Base-by-base conservation (phyloP, 2,888 invertebrate species). In the Meteorus cinctellus region DNA sequence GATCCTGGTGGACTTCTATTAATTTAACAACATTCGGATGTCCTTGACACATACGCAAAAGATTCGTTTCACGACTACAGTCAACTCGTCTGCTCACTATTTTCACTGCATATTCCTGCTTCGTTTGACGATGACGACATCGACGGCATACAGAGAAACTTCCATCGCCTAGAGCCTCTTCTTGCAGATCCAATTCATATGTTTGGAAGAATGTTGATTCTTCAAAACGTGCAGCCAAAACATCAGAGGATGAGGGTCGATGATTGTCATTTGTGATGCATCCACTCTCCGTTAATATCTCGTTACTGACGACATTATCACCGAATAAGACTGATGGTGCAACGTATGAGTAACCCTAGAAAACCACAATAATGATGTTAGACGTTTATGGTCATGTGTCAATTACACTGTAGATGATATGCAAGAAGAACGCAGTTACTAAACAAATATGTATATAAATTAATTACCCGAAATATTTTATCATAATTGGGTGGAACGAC, bases 331-430 rank as follows among this genome's bases (percentile, higher is more conserved):
- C 94, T 78, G 97, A 96, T 0, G 98, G 98, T 0, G 98, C 96
- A 73, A 98, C 96, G 90, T 97, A 99, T 0, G 98, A 98, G 88
- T 98, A 99, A 41, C 97, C 96, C 95, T 94, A 91, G 24, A 51
- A n/a, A n/a, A 41, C 16, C 34, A 19, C 67, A 27, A 48, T 2
- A 41, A 12, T 41, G 12, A 12, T 41, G 12, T 41, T 41, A 41
- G 8, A 41, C 41, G 8, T 12, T 41, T 5, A 41, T 12, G 12
- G 6, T 41, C 2, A 41, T 41, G 2, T 41, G 12, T 2, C 4
- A 12, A 41, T 12, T 41, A 41, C 8, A 41, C 0, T 6, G 41
- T 41, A 2, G 8, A 41, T 12, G 8, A 41, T 41, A 41, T 41
- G 8, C 2, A 12, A 41, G 34, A 4, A 8, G 8, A 6, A 34